These are phyloP conservation scores for Montipora cactus DNA, from an alignment of 64 coral and sea anemone genomes.

Conservation along the genomic window DNA sequence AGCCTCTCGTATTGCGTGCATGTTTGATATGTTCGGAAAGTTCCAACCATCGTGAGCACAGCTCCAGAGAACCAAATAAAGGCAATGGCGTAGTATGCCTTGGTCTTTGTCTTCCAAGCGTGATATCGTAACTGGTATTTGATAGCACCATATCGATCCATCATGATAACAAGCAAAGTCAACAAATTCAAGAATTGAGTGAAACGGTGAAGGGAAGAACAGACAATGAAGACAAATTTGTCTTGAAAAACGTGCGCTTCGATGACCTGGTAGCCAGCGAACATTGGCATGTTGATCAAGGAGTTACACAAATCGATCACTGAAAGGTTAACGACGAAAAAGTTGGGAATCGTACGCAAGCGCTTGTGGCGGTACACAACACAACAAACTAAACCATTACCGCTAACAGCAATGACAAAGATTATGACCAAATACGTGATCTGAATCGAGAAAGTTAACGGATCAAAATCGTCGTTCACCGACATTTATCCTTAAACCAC, in stretches of 20 bases:
- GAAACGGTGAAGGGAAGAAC: constrained; percentile 23
- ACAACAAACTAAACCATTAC: constrained; percentile 29
- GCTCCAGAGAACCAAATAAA: background rate
- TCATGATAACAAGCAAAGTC: constrained; percentile 1
- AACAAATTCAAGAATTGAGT: constrained; percentile 10
- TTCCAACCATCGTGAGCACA: background rate
- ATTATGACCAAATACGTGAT: constrained; percentile 9
- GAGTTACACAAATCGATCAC: constrained; percentile 32
- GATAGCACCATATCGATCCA: constrained; percentile 35
- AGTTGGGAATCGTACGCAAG: constrained; percentile 26
- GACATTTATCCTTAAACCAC: background rate
- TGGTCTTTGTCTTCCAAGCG: constrained; percentile 18
- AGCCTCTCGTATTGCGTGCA: background rate
- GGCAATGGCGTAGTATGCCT: background rate
- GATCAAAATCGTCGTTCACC: too few relatives aligned
- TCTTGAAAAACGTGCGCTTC: background rate
- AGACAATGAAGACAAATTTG: background rate
- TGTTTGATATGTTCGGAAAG: background rate
- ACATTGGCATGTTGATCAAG: constrained; percentile 40
- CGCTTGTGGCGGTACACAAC: constrained; percentile 3
- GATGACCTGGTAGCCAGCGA: constrained; percentile 12
- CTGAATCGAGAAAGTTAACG: background rate
- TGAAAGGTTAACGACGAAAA: constrained; percentile 47
- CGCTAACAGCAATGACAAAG: constrained; percentile 7
- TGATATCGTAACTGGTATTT: constrained; percentile 12